Percentiles rank a stretch among this genome's conserved stretches.
These are phyloP conservation scores for Protophormia terraenovae DNA, from an alignment of 2,888 invertebrate genomes.

Conservation along the genomic window DNA sequence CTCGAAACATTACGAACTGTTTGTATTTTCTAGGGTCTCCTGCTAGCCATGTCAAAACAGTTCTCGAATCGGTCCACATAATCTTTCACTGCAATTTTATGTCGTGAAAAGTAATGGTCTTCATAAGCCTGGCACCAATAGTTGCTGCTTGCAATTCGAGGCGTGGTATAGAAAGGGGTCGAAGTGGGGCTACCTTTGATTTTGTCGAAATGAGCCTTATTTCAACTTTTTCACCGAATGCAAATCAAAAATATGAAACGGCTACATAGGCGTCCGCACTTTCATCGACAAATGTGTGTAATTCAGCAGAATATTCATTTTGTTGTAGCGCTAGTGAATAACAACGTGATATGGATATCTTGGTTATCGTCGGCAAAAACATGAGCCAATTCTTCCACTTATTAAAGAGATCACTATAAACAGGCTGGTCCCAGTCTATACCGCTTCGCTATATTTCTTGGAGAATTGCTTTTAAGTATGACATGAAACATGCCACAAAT, in stretches of 20 bases:
- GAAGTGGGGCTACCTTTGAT: constrained; percentile 20
- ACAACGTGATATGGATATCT: too few species aligned
- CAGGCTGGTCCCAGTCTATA: constrained; percentile 24
- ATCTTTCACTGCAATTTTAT: background rate
- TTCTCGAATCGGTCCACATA: constrained; percentile 35
- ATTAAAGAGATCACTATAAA: background rate
- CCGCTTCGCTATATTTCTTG: constrained; percentile 18
- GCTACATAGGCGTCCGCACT: constrained; percentile 23
- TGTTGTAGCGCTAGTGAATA: constrained; percentile 13
- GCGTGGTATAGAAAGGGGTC: constrained; percentile 25
- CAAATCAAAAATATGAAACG: constrained; percentile 33
- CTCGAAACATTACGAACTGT: background rate
- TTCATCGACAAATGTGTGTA: constrained; percentile 32
- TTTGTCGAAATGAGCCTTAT: constrained; percentile 19
- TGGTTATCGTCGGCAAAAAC: too few species aligned
- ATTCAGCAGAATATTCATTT: background rate
- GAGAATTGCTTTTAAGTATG: constrained; percentile 6
- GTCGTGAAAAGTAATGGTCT: background rate
- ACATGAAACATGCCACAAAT: too few species aligned
- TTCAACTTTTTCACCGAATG: background rate
- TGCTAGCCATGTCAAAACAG: background rate
- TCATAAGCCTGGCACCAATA: constrained; percentile 28
- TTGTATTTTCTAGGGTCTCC: background rate
- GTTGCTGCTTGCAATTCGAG: constrained; percentile 30
- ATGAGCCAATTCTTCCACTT: background rate